Percentiles rank a stretch among this genome's conserved stretches.
phyloP scores from a whole-genome alignment of 2,797 vertebrate genomes.

The Peromyscus aztecus region DNA sequence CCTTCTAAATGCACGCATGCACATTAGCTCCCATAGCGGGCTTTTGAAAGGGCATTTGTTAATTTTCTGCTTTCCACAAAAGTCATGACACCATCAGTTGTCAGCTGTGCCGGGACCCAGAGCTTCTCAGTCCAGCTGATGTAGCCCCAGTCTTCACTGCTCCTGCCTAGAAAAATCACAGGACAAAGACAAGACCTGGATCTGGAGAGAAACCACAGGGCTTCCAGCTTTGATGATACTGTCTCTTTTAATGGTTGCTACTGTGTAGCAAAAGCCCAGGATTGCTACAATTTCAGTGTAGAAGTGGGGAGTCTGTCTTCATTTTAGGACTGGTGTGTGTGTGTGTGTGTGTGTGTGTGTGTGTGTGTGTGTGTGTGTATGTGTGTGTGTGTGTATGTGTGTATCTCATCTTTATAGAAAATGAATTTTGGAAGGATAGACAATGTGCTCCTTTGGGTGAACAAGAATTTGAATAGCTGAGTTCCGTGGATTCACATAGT shows the following conservation, averaged over 20 bases:
- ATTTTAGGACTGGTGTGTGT: not conserved
- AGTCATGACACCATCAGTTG: accelerated
- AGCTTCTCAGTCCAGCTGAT: not conserved
- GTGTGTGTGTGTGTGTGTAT: not conserved
- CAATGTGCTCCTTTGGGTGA: not conserved
- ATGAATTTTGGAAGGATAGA: not conserved
- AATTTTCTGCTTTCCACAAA: not conserved
- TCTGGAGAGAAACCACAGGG: not conserved
- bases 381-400: not conserved
- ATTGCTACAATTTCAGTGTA: not conserved
- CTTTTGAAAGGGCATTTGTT: not conserved
- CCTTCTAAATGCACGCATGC: not conserved
- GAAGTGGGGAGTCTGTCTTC: accelerated
- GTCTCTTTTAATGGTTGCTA: not conserved
- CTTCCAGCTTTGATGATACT: no score
- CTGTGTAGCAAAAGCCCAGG: not conserved
- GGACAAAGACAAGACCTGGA: not conserved
- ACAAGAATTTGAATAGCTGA: not conserved
- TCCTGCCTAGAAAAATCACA: not conserved
- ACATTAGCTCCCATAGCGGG: accelerated
- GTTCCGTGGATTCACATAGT: not conserved
- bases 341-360: not conserved
- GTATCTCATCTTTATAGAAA: not conserved
- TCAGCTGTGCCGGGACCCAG: not conserved
- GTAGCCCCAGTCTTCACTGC: accelerated